phyloP scores from a whole-genome alignment of 1,140 invertebrate species.

The Leptonema lineaticorne region DNA sequence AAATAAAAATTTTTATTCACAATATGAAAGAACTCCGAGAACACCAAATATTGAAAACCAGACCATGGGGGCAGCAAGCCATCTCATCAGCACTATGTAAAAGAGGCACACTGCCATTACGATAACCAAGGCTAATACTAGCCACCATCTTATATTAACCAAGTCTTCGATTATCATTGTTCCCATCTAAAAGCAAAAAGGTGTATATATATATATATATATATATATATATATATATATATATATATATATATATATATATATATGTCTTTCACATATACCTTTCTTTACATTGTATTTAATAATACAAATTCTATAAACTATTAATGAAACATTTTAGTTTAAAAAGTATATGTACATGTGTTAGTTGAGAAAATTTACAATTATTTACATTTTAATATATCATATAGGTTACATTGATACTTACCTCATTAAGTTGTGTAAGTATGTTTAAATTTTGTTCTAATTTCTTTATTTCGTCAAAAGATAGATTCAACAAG shows the following conservation, averaged over 20 bases:
- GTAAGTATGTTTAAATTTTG: constrained; percentile 34
- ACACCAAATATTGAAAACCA: constrained; percentile 81
- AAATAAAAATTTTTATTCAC: constrained; percentile 51
- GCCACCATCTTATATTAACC: constrained; percentile 65
- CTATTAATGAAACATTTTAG: neutral
- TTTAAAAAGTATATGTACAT: neutral
- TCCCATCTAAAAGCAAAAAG: constrained; percentile 49
- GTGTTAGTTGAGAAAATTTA: neutral
- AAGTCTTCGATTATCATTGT: constrained; percentile 77
- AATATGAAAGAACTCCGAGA: constrained; percentile 66
- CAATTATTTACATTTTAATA: neutral
- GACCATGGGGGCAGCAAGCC: constrained; percentile 81
- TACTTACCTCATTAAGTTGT: constrained; percentile 33
- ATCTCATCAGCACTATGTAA: constrained; percentile 87
- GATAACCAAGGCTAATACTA: constrained; percentile 65
- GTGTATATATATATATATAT: neutral
- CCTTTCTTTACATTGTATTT: neutral
- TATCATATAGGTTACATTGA: neutral
- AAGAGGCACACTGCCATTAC: constrained; percentile 76
- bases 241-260: neutral
- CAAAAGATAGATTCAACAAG: neutral
- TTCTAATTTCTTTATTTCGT: constrained; percentile 10
- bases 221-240: neutral
- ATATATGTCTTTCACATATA: neutral
- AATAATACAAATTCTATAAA: neutral